Percentiles rank a stretch among this genome's conserved stretches.
These are phyloP conservation scores for Schizotus pectinicornis DNA, from an alignment of 2,888 invertebrate species.

Conservation along the genomic window DNA sequence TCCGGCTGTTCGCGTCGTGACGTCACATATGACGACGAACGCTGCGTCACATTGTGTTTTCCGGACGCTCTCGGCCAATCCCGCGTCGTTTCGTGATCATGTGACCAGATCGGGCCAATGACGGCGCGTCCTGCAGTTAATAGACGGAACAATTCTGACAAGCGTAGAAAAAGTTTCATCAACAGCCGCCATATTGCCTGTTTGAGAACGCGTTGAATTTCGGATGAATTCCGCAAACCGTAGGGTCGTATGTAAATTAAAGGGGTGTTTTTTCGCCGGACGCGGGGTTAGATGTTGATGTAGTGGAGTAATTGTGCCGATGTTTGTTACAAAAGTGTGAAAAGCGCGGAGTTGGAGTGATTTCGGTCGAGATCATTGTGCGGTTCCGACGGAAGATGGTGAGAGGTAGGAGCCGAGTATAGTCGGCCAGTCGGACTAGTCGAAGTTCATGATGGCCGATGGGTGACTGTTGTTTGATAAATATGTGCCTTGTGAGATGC, in stretches of 20 bases:
- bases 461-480: slow-evolving; percentile 72
- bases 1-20: slow-evolving; percentile 37
- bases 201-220: slow-evolving; percentile 79
- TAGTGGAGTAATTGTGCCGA: slow-evolving; percentile 52
- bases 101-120: slow-evolving; percentile 60
- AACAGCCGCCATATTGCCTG: slow-evolving; percentile 95
- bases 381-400: slow-evolving; percentile 77
- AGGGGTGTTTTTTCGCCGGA: slow-evolving; percentile 55
- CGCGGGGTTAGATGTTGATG: slow-evolving; percentile 51
- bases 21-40: slow-evolving; percentile 56
- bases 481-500: slow-evolving; percentile 80
- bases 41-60: slow-evolving; percentile 58
- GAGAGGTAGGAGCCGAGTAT: slow-evolving; percentile 67
- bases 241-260: slow-evolving; percentile 60
- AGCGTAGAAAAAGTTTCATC: slow-evolving; percentile 95
- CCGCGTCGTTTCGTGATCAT: slow-evolving; percentile 53
- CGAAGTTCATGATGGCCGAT: slow-evolving; percentile 81
- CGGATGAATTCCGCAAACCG: slow-evolving; percentile 75
- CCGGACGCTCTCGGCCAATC: slow-evolving; percentile 58
- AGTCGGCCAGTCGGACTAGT: slow-evolving; percentile 70
- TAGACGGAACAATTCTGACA: slow-evolving; percentile 79
- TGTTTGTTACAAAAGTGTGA: slow-evolving; percentile 58
- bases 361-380: slow-evolving; percentile 75
- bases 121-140: slow-evolving; percentile 53
- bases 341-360: slow-evolving; percentile 68